Evolutionary conservation across 2,888 invertebrate species (phyloP).

Genomic region (Rhogogaster chlorosoma): DNA sequence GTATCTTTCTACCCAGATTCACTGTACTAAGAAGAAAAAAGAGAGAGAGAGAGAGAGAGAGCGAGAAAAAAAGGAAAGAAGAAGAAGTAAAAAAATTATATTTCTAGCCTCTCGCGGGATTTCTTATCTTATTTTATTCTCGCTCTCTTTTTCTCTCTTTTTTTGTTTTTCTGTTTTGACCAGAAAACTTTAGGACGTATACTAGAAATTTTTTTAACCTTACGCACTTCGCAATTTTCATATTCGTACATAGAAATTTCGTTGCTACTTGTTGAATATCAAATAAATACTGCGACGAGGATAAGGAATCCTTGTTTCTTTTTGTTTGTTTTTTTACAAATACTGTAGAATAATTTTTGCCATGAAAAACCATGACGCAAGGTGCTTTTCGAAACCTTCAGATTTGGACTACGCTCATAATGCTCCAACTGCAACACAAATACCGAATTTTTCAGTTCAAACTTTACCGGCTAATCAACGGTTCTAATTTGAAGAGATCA

Average conservation of each 20-base stretch:
- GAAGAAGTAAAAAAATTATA: too few relatives aligned
- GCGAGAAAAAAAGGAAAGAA: too few relatives aligned
- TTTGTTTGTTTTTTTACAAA: too few relatives aligned
- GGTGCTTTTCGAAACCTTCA: too few relatives aligned
- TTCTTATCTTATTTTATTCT: background rate
- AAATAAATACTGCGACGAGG: background rate
- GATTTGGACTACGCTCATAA: too few relatives aligned
- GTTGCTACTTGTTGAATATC: background rate
- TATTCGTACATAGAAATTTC: background rate
- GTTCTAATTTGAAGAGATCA: too few relatives aligned
- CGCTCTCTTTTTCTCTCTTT: background rate
- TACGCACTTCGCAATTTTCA: background rate
- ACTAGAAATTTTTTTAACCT: background rate
- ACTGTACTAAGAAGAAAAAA: background rate
- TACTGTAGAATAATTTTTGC: too few relatives aligned
- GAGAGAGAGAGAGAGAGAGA: too few relatives aligned
- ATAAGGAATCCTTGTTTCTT: background rate
- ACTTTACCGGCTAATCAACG: too few relatives aligned
- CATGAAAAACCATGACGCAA: too few relatives aligned
- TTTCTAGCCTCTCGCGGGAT: background rate
- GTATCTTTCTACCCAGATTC: background rate
- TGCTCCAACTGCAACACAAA: too few relatives aligned
- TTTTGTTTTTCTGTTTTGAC: background rate
- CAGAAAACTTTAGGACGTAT: background rate
- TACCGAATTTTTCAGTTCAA: too few relatives aligned